These are phyloP conservation scores for Cryptocephalus moraei DNA, from an alignment of 2,888 invertebrate genomes.

Conservation along the genomic window DNA sequence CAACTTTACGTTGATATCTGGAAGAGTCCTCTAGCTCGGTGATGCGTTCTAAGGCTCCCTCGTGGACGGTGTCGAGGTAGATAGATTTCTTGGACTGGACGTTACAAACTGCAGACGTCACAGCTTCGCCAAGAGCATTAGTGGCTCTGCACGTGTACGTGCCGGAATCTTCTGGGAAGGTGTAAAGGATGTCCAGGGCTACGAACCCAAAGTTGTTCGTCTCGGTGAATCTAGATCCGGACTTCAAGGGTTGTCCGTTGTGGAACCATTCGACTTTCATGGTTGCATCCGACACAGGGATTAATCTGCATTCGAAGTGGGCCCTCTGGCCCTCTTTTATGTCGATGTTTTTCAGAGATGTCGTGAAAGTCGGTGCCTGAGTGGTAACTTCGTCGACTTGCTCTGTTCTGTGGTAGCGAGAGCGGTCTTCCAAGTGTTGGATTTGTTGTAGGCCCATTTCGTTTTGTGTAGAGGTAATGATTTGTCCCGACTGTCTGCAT, in stretches of 20 bases:
- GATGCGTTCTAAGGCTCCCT: conserved; percentile 70
- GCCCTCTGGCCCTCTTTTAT: conserved; percentile 91
- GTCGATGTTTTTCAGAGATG: conserved; percentile 82
- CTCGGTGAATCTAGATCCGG: conserved; percentile 90
- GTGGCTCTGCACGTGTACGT: conserved; percentile 89
- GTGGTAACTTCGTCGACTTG: conserved; percentile 72
- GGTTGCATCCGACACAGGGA: conserved; percentile 87
- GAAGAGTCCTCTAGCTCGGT: conserved; percentile 73
- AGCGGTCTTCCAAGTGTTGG: conserved; percentile 77
- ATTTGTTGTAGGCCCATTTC: conserved; percentile 83
- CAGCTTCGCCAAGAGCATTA: conserved; percentile 86
- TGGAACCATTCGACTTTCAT: conserved; percentile 96
- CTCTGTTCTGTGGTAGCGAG: conserved; percentile 65
- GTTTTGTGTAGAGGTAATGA: conserved; percentile 77
- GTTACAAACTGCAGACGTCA: conserved; percentile 78
- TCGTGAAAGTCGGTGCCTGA: conserved; percentile 88
- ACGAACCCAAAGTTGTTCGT: conserved; percentile 97
- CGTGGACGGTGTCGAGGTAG: conserved; percentile 79
- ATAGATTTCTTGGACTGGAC: conserved; percentile 78
- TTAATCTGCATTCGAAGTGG: conserved; percentile 88
- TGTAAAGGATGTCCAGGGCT: conserved; percentile 90
- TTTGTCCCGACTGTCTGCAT: conserved; percentile 69
- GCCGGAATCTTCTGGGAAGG: conserved; percentile 93
- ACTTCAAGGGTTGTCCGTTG: conserved; percentile 80
- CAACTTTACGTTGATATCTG: conserved; percentile 60